Evolutionary conservation across 2,888 invertebrate species (phyloP), one percentile per base, ranked within the genome.

Genomic region (Actias luna): DNA sequence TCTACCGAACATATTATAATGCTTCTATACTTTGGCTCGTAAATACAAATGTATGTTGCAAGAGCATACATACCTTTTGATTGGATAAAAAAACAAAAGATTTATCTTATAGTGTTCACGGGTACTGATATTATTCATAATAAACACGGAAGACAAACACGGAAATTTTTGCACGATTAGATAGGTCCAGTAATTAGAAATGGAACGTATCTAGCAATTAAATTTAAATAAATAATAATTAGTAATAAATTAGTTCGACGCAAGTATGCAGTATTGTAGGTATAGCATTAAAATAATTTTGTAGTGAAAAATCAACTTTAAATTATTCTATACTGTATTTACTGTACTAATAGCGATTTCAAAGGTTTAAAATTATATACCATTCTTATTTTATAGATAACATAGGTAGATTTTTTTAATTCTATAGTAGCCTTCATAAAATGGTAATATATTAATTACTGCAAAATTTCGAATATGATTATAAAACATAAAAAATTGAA

Each of bases 151-250:
- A 55, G 29, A 55, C 2, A 29, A 29, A 55, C 55, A 16, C 55
- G 55, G 55, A 55, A 55, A 55, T 16, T 55, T 55, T n/a, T 8
- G 2, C 55, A 55, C 16, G 55, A 55, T 55, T 55, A 55, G 29
- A 42, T 59, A 59, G 33, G 22, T 36, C 25, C 18, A 22, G 33
- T 58, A 35, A 60, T 57, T 50, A 50, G 46, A 25, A 12, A 12
- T 50, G 25, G 46, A 50, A 50, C 25, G 46, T 50, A 8, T 16
- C 12, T 33, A 33, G 8, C 8, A 7, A 33, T 33, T 33, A 33
- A 8, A 8, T 7, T 33, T 33, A 7, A 7, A 33, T 33, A 8
- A 33, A 5, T n/a, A n/a, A n/a, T n/a, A n/a, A n/a, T n/a, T n/a
- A n/a, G n/a, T n/a, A n/a, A n/a, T n/a, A n/a, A n/a, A n/a, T n/a